Evolutionary conservation across 2,888 invertebrate genomes (phyloP).

Genomic region (Thymelicus acteon): DNA sequence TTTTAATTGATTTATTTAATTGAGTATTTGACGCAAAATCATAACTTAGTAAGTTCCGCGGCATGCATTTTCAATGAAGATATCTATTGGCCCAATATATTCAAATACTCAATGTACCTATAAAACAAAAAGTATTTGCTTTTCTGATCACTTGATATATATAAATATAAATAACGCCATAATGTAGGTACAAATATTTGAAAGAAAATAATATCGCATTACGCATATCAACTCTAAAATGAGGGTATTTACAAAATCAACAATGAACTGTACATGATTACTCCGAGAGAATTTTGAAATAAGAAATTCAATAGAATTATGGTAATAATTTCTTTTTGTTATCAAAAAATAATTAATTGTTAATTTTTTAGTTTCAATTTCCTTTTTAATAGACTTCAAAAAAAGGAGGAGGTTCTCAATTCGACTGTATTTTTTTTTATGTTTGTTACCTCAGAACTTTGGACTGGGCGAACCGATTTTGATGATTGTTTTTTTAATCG

Average conservation of each 20-base stretch:
- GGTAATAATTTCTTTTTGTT: background rate
- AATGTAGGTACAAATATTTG: background rate
- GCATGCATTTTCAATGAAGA: background rate
- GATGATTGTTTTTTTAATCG: too few relatives aligned
- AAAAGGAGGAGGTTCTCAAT: too few relatives aligned
- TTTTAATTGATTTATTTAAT: background rate
- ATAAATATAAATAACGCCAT: background rate
- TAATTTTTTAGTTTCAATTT: background rate
- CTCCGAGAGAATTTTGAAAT: background rate
- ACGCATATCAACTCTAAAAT: background rate
- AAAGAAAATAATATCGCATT: background rate
- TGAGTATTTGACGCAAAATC: too few relatives aligned
- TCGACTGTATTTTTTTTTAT: too few relatives aligned
- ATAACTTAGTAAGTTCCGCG: too few relatives aligned
- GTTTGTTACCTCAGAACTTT: too few relatives aligned
- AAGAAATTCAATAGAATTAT: background rate
- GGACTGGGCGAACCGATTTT: too few relatives aligned
- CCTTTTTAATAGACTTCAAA: too few relatives aligned
- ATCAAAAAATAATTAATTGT: background rate
- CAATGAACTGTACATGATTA: constrained; percentile 5
- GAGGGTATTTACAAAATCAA: background rate
- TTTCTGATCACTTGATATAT: background rate
- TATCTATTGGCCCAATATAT: constrained; percentile 5
- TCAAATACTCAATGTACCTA: background rate
- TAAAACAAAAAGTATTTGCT: background rate